A percentile compares a stretch with the other conserved stretches of the same genome.
These are phyloP conservation scores for Trachelus tabidus DNA, from an alignment of 2,888 invertebrate species.

Conservation along the genomic window DNA sequence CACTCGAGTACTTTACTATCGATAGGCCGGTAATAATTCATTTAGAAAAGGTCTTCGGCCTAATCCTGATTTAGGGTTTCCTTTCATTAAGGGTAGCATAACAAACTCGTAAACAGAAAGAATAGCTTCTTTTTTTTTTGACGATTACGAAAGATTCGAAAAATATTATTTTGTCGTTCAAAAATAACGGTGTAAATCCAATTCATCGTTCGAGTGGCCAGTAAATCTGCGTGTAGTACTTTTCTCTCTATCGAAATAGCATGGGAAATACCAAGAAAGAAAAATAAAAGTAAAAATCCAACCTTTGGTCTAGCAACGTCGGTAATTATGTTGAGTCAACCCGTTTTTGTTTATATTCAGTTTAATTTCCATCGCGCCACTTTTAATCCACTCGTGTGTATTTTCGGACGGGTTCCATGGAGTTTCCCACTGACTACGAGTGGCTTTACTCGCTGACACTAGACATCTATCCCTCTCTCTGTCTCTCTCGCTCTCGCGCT, in stretches of 20 bases:
- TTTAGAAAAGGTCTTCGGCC: background rate
- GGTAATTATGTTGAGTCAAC: background rate
- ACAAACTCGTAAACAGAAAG: background rate
- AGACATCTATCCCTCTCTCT: conserved; percentile 10
- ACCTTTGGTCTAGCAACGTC: background rate
- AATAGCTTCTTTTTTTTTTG: background rate
- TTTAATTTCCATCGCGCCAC: background rate
- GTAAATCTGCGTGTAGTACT: no score
- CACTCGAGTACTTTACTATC: background rate
- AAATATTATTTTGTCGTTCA: background rate
- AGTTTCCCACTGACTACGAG: background rate
- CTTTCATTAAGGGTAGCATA: background rate
- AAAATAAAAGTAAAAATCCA: background rate
- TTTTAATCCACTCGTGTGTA: background rate
- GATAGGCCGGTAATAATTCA: background rate
- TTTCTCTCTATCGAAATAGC: background rate
- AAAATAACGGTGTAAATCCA: background rate
- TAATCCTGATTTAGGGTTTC: background rate
- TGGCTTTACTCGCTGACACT: background rate
- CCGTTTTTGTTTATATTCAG: background rate
- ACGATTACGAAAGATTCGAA: background rate
- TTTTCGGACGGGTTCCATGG: background rate
- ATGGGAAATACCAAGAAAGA: background rate
- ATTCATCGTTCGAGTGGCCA: background rate
- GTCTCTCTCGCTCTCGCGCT: conserved; percentile 10